phyloP scores from a whole-genome alignment of 2,888 invertebrate species.

The Lissonota sp. region DNA sequence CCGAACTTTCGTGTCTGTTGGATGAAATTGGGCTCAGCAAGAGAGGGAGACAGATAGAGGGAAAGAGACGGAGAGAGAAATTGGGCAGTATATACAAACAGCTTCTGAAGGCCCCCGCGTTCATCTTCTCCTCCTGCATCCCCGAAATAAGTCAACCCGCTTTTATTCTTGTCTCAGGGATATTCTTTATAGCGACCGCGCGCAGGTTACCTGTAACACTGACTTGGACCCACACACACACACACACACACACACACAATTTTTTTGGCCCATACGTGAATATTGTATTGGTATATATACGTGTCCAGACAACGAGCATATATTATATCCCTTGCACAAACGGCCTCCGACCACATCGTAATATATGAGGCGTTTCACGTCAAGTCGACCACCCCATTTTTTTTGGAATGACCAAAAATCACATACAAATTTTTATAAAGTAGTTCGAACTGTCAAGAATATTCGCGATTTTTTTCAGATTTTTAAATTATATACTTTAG shows the following conservation, averaged over 20 bases:
- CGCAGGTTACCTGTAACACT: conserved; percentile 59
- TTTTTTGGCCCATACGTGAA: conserved; percentile 27
- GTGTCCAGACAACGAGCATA: conserved; percentile 20
- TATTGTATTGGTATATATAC: conserved; percentile 16
- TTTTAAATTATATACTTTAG: no score
- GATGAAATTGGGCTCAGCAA: neutral
- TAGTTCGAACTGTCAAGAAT: no score
- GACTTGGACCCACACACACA: neutral
- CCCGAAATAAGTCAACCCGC: conserved; percentile 80
- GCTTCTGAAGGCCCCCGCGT: conserved; percentile 52
- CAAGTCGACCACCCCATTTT: no score
- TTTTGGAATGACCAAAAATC: no score
- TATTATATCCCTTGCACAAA: conserved; percentile 58
- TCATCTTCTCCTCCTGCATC: conserved; percentile 66
- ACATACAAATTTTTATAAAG: no score
- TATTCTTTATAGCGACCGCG: conserved; percentile 79
- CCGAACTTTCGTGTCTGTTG: neutral
- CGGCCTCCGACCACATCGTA: conserved; percentile 37
- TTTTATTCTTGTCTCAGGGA: conserved; percentile 80
- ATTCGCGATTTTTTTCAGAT: no score
- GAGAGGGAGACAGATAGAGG: conserved; percentile 24
- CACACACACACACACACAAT: no score
- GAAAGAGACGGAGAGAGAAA: conserved; percentile 14
- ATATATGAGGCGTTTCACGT: no score
- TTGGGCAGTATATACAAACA: conserved; percentile 10